Percentiles rank a stretch among this genome's conserved stretches.
phyloP scores from a whole-genome alignment of 2,113 vertebrate species.

The Notiomystis cincta region DNA sequence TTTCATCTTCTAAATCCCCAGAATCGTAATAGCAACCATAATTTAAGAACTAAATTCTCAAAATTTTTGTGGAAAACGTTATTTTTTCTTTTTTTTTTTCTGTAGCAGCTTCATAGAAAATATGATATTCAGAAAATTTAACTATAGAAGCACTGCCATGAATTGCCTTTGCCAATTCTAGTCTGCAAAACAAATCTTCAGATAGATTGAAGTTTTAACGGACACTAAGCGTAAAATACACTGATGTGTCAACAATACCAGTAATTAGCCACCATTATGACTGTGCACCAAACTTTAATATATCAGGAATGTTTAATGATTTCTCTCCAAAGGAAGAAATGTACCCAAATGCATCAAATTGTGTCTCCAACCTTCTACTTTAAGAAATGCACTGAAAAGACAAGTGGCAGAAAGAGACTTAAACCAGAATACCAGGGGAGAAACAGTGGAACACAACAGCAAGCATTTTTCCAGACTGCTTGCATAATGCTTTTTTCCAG shows the following conservation, averaged over 20 bases:
- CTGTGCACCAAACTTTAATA: not conserved
- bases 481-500: not conserved
- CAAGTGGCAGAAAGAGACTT: not conserved
- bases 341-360: not conserved
- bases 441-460: not conserved
- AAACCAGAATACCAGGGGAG: not conserved
- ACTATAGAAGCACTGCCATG: not conserved
- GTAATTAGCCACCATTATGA: not conserved
- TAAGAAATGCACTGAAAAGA: not conserved
- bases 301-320: not conserved
- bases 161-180: not conserved
- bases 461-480: not conserved
- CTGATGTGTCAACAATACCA: not conserved
- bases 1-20: not conserved
- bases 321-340: not conserved
- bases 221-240: not conserved
- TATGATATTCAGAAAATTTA: not conserved
- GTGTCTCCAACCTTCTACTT: not conserved
- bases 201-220: not conserved
- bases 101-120: not conserved
- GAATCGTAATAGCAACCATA: not conserved
- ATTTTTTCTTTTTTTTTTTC: fast-evolving
- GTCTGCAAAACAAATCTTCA: not conserved
- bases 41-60: not conserved
- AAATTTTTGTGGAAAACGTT: not conserved